Base-by-base conservation (phyloP, 2,888 invertebrate genomes). In the Sycophila texana region DNA sequence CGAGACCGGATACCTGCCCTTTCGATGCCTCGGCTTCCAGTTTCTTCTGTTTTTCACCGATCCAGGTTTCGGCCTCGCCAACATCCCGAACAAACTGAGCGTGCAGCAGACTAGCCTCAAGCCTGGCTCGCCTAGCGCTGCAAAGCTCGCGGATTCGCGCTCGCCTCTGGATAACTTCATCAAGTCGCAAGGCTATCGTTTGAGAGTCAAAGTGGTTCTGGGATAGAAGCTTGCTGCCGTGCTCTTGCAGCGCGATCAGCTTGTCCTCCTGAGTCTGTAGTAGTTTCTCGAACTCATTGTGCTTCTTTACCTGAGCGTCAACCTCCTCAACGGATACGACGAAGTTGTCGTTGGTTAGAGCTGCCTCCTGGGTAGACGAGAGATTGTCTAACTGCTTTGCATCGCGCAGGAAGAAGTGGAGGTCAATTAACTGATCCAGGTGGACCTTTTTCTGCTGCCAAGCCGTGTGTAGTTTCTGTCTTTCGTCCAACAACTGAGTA, bases 341-440 rank as follows among this genome's bases (percentile, higher is more conserved):
- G 80, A 95, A 94, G 84, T 96, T 95, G 0, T 93, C 93, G 76
- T 94, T 94, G 90, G 93, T 92, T 0, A 96, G 88, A 0, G 95
- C 94, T 0, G 95, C 95, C 88, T 98, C 98, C 91, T 99, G 98
- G 0, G 96, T 94, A 16, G 95, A 94, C 81, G 97, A 96, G 16
- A 96, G 93, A 82, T 97, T 96, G 88, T 98, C 96, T 80, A 99
- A 93, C 89, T 97, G 96, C 87, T 97, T 97, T 16, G 97, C 97
- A 91, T 99, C 99, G 2, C 98, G 92, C 82, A 98, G 91, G 94
- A 99, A 99, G 90, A 97, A 96, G 91, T 98, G 98, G 86, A 98
- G 92, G 91, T 98, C 98, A 82, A 97, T 96, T 81, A 97, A 93
- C 90, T 98, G 97, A 89, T 97, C 97, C 60, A 98, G 91, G 86